Evolutionary conservation across 2,113 vertebrate species (phyloP).

Genomic region (Indri indri): DNA sequence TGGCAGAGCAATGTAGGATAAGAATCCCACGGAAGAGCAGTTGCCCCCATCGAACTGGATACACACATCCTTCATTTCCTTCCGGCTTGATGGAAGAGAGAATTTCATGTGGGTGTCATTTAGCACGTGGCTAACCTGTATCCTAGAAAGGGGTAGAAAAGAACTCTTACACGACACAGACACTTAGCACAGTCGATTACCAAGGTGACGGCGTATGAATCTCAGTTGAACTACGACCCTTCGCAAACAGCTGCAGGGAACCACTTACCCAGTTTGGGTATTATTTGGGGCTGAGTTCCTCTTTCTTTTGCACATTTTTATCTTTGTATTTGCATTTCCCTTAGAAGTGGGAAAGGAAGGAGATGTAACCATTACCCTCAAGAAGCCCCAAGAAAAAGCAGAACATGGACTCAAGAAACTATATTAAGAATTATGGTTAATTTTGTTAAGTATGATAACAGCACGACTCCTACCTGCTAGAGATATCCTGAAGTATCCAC

Average conservation of each 20-base stretch:
- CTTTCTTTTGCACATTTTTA: neutral
- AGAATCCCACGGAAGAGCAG: conserved; percentile 78
- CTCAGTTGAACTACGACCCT: neutral
- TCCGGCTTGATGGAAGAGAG: conserved; percentile 86
- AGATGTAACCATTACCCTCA: neutral
- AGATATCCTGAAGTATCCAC: neutral
- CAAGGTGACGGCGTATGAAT: neutral
- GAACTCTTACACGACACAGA: neutral
- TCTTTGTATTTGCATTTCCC: conserved; percentile 12
- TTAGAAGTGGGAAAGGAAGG: neutral
- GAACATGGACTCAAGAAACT: neutral
- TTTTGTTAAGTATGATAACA: neutral
- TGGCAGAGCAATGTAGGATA: conserved; percentile 86
- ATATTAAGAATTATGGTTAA: neutral
- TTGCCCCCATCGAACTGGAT: conserved; percentile 81
- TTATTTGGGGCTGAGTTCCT: neutral
- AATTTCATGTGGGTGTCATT: conserved; percentile 87
- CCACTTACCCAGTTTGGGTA: neutral
- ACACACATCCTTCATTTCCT: conserved; percentile 86
- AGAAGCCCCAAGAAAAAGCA: neutral
- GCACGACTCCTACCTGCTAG: neutral
- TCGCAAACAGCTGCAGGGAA: neutral
- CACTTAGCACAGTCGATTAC: neutral
- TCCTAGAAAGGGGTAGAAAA: conserved; percentile 76
- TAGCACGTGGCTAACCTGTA: conserved; percentile 82